phyloP scores from a whole-genome alignment of 1,140 invertebrate species.

The Notospermus geniculatus region DNA sequence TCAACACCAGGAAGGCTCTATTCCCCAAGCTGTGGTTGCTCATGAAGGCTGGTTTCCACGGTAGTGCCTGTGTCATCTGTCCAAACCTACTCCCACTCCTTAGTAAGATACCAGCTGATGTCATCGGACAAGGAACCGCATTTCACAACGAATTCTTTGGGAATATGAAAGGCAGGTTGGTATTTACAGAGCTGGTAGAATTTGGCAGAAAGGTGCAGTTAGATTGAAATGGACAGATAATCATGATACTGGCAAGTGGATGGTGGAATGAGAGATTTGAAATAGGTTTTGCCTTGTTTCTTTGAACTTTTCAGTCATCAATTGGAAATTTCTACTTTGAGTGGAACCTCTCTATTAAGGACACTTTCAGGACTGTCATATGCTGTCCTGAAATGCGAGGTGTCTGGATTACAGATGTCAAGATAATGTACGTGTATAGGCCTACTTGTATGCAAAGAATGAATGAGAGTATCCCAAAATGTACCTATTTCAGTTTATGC shows the following conservation, averaged over 20 bases:
- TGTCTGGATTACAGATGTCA: too few species aligned
- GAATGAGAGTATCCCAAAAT: background rate
- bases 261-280: too few species aligned
- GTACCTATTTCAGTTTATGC: conserved; percentile 57
- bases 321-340: too few species aligned
- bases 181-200: conserved; percentile 1
- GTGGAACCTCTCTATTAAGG: too few species aligned
- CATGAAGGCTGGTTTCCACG: conserved; percentile 66
- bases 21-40: conserved; percentile 70
- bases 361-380: too few species aligned
- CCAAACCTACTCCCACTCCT: conserved; percentile 74
- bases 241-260: too few species aligned
- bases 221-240: too few species aligned
- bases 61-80: conserved; percentile 68
- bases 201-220: too few species aligned
- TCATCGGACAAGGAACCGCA: conserved; percentile 55
- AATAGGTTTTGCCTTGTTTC: too few species aligned
- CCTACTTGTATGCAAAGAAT: background rate
- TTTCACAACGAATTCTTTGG: conserved; percentile 70
- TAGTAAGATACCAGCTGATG: conserved; percentile 65
- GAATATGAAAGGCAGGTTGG: conserved; percentile 66
- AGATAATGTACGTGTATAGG: too few species aligned
- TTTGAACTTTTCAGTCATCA: too few species aligned
- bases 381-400: too few species aligned
- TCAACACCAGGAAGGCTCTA: conserved; percentile 69